A percentile compares a stretch with the other conserved stretches of the same genome.
Evolutionary conservation across 2,113 vertebrate species (phyloP).

Genomic region (Egretta garzetta): DNA sequence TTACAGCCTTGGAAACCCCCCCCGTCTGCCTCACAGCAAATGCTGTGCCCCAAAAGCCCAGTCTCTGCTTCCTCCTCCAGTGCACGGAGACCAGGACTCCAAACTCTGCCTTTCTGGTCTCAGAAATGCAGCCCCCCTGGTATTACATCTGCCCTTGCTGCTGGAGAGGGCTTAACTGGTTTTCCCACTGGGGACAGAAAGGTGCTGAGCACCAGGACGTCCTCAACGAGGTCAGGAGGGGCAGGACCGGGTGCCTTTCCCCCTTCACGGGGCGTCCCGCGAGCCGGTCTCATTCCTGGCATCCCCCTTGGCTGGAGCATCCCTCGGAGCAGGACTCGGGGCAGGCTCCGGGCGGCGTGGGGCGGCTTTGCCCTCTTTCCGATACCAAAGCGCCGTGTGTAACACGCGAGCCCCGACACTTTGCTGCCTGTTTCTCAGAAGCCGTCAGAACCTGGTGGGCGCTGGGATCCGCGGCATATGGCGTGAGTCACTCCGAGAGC

Average conservation of each 20-base stretch:
- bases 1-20: rapidly evolving
- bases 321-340: rapidly evolving
- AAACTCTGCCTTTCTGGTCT: not conserved
- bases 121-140: not conserved
- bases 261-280: rapidly evolving
- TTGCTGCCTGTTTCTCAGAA: not conserved
- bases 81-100: not conserved
- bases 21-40: rapidly evolving
- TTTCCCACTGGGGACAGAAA: not conserved
- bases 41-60: not conserved
- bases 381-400: rapidly evolving
- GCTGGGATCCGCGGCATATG: not conserved
- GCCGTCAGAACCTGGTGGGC: not conserved
- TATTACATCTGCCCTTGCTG: not conserved
- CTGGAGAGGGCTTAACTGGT: not conserved
- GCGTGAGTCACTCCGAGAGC: not conserved
- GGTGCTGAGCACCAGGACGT: not conserved
- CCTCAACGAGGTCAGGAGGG: not conserved
- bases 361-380: not conserved
- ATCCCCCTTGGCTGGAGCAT: not conserved
- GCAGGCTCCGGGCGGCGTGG: rapidly evolving
- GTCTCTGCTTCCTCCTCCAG: not conserved
- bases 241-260: not conserved
- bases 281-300: not conserved
- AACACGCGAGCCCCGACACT: rapidly evolving